phyloP scores from a whole-genome alignment of 2,797 vertebrate species.

The Siniperca undulata region DNA sequence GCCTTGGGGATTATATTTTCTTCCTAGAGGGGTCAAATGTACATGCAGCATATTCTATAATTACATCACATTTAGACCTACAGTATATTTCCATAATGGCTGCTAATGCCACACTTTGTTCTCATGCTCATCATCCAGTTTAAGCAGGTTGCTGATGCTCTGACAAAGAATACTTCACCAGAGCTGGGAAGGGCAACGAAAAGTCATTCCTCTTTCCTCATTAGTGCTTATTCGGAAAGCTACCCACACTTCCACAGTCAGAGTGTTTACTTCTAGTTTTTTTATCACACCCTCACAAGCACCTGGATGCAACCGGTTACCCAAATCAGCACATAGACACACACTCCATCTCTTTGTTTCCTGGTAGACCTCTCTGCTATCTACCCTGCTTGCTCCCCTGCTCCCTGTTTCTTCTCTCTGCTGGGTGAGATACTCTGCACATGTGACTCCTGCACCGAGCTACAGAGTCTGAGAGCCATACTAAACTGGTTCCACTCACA shows the following conservation, averaged over 20 bases:
- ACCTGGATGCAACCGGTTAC: conserved; percentile 35
- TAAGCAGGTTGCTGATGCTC: conserved; percentile 29
- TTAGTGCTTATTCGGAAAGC: conserved; percentile 23
- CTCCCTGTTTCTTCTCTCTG: conserved; percentile 13
- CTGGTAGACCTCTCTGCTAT: conserved; percentile 14
- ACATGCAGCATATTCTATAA: conserved; percentile 30
- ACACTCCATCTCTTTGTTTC: conserved; percentile 18
- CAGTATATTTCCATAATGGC: conserved; percentile 29
- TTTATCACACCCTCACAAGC: conserved; percentile 44
- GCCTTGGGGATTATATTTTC: conserved; percentile 8
- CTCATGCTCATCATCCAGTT: conserved; percentile 7
- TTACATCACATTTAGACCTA: conserved; percentile 40
- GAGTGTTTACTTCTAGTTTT: conserved; percentile 36
- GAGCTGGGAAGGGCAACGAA: not conserved
- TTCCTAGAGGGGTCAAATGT: conserved; percentile 22
- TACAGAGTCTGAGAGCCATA: conserved; percentile 18
- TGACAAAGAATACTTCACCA: conserved; percentile 8
- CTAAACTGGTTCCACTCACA: conserved; percentile 8
- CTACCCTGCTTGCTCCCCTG: not conserved
- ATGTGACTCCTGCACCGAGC: not conserved
- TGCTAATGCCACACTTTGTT: conserved; percentile 56
- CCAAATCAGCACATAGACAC: conserved; percentile 54
- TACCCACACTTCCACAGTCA: conserved; percentile 2
- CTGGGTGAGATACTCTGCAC: conserved; percentile 20
- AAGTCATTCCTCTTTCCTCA: conserved; percentile 18